phyloP scores from a whole-genome alignment of 2,797 vertebrate genomes.

The Scolopax bukidnonensis region DNA sequence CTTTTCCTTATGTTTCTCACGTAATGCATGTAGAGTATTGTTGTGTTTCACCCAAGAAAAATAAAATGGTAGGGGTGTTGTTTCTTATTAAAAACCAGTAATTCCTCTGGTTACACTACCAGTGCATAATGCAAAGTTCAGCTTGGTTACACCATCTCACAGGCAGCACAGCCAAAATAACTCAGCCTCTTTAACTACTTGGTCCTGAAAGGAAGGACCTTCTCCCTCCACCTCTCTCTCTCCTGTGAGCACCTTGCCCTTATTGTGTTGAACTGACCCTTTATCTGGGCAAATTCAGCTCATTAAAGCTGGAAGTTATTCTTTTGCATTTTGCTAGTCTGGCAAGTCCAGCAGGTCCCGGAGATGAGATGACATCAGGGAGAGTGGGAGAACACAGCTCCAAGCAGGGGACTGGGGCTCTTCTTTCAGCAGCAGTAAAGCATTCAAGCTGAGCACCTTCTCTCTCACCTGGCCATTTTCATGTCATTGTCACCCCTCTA shows the following conservation, averaged over 20 bases:
- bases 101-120: not conserved
- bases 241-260: fast-evolving
- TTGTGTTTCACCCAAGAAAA: fast-evolving
- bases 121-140: not conserved
- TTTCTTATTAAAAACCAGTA: no score
- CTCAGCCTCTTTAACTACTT: not conserved
- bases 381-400: fast-evolving
- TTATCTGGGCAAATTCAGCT: not conserved
- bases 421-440: not conserved
- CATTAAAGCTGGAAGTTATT: not conserved
- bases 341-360: not conserved
- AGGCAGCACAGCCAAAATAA: not conserved
- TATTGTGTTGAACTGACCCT: not conserved
- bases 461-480: not conserved
- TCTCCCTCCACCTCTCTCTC: not conserved
- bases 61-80: fast-evolving
- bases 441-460: not conserved
- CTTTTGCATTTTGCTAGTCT: not conserved
- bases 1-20: not conserved
- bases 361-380: fast-evolving
- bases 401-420: fast-evolving
- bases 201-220: not conserved
- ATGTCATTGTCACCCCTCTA: fast-evolving
- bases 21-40: not conserved
- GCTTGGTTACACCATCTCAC: not conserved